Conservation (phyloP, 2,113 vertebrate genomes). For the Hippopotamus amphibius region DNA sequence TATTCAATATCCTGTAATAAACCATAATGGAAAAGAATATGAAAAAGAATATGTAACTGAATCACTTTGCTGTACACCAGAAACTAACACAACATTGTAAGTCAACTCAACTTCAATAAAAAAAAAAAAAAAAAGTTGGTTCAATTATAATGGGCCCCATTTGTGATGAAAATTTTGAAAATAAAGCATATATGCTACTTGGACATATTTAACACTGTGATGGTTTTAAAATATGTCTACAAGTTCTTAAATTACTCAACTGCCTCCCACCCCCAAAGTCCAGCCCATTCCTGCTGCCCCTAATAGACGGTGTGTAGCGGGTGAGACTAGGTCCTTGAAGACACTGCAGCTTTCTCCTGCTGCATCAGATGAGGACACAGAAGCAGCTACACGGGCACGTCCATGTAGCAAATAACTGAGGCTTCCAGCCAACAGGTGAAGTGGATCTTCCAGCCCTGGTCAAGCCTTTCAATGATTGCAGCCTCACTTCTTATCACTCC, state of each 20-base stretch:
- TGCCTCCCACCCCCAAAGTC: accelerated
- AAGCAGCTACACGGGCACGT: neutral
- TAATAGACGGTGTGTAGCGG: no score
- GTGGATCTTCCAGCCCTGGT: accelerated
- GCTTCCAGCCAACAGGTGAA: neutral
- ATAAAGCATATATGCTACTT: neutral
- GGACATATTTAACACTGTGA: neutral
- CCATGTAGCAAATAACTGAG: no score
- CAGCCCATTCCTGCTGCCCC: no score
- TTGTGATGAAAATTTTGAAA: neutral
- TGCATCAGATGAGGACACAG: neutral
- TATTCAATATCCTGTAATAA: neutral
- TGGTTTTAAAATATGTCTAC: neutral
- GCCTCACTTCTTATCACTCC: neutral
- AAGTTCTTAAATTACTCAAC: neutral
- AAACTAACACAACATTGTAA: neutral
- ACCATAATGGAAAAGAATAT: neutral
- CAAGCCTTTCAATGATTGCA: neutral
- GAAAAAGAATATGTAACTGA: neutral
- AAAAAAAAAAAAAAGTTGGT: neutral
- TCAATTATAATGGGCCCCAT: neutral
- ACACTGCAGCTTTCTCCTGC: neutral
- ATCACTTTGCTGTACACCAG: neutral
- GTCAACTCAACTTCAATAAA: neutral
- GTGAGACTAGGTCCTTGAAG: neutral